phyloP scores from a whole-genome alignment of 1,140 invertebrate species.

The Fopius arisanus region DNA sequence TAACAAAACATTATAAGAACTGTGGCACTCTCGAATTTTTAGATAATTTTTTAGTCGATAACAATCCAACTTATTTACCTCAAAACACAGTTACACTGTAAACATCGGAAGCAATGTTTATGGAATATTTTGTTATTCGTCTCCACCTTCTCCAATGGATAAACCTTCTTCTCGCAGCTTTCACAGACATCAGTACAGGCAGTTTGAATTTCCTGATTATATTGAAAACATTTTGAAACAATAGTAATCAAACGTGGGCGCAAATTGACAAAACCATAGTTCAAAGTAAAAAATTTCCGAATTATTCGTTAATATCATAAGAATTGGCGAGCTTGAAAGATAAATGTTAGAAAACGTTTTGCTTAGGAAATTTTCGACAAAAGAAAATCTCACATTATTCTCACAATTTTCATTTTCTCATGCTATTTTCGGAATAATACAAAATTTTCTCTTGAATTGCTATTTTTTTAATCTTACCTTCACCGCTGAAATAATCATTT shows the following conservation, averaged over 20 bases:
- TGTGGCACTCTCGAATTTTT: too few species aligned
- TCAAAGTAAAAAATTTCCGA: neutral
- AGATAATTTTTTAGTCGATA: neutral
- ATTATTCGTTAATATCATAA: constrained; percentile 20
- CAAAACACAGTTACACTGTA: constrained; percentile 77
- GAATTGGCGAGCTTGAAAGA: too few species aligned
- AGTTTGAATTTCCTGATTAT: constrained; percentile 64
- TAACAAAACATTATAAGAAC: too few species aligned
- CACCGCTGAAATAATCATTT: too few species aligned
- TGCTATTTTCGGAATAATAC: too few species aligned
- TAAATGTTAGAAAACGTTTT: too few species aligned
- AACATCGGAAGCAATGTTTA: constrained; percentile 82
- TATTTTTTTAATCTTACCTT: too few species aligned
- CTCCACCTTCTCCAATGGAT: constrained; percentile 82
- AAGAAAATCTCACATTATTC: too few species aligned
- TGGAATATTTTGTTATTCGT: constrained; percentile 79
- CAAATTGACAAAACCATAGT: neutral
- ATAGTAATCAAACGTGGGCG: neutral
- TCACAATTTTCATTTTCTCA: too few species aligned
- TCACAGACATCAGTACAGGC: constrained; percentile 73
- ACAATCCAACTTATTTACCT: constrained; percentile 66
- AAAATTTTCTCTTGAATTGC: too few species aligned
- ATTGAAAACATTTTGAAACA: neutral
- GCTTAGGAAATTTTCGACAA: too few species aligned
- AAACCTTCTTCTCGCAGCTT: constrained; percentile 78